Evolutionary conservation across 2,113 vertebrate genomes (phyloP).

Genomic region (Grus americana): DNA sequence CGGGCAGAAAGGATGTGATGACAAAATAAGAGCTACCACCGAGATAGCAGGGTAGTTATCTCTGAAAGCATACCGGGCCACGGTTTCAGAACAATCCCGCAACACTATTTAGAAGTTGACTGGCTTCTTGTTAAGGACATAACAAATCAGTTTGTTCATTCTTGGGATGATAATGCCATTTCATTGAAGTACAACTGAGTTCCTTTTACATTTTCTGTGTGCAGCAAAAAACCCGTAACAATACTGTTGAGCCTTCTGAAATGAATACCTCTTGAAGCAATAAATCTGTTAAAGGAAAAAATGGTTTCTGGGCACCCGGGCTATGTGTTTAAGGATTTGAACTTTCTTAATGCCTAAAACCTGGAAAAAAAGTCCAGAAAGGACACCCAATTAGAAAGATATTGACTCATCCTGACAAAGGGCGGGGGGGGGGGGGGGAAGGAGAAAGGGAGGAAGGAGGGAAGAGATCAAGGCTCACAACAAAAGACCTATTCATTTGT

Average conservation of each 20-base stretch:
- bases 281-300: constrained; percentile 48
- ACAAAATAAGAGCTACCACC: constrained; percentile 18
- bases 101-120: constrained; percentile 60
- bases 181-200: constrained; percentile 54
- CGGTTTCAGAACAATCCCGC: constrained; percentile 18
- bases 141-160: constrained; percentile 57
- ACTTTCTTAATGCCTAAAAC: constrained; percentile 54
- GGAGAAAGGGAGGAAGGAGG: constrained; percentile 55
- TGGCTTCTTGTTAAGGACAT: constrained; percentile 47
- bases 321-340: constrained; percentile 43
- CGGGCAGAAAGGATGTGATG: background rate
- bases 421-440: background rate
- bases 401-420: constrained; percentile 39
- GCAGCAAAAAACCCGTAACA: constrained; percentile 15
- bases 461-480: constrained; percentile 59
- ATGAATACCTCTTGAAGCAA: constrained; percentile 56
- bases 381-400: constrained; percentile 60
- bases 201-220: constrained; percentile 46
- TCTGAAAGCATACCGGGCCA: constrained; percentile 2
- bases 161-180: constrained; percentile 32
- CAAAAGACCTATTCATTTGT: constrained; percentile 64
- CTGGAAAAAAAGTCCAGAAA: constrained; percentile 57
- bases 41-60: constrained; percentile 39
- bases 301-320: constrained; percentile 20
- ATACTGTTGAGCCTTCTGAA: constrained; percentile 51